Conservation (phyloP, 37 sponge, comb jelly and placozoan genomes). For the Crambe crambe region DNA sequence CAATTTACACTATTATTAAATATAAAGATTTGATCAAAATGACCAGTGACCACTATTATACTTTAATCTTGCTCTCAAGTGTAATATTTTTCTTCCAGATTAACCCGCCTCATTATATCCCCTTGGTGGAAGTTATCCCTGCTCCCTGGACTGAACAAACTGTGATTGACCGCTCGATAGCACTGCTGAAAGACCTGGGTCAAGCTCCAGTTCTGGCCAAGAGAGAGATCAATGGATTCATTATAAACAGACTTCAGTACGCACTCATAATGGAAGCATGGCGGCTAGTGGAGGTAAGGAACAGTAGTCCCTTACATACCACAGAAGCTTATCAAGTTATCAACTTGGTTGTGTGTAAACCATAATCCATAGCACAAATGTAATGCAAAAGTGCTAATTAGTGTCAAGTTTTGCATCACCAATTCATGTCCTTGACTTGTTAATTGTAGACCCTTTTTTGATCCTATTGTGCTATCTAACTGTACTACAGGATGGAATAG, state of each 20-base stretch:
- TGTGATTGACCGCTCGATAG: slow-evolving; percentile 40
- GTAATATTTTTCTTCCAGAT: slow-evolving; percentile 25
- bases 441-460: not conserved
- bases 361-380: not conserved
- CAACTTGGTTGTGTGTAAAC: not conserved
- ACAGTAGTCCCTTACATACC: too few species aligned
- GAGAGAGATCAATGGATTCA: slow-evolving; percentile 92
- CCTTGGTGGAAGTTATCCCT: slow-evolving; percentile 90
- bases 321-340: not conserved
- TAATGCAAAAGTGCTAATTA: not conserved
- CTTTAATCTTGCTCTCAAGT: not conserved
- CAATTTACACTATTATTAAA: too few species aligned
- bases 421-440: not conserved
- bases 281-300: slow-evolving; percentile 87
- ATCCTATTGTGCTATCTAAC: too few species aligned
- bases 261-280: slow-evolving; percentile 96
- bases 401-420: not conserved
- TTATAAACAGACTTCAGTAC: slow-evolving; percentile 95
- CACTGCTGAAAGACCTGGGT: slow-evolving; percentile 77
- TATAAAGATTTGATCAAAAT: too few species aligned
- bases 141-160: slow-evolving; percentile 74
- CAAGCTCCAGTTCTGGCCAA: slow-evolving; percentile 83
- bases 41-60: slow-evolving; percentile 1
- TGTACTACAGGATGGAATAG: slow-evolving; percentile 92
- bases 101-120: slow-evolving; percentile 87